Base-by-base conservation (phyloP, 1,140 invertebrate species). In the Elysia chlorotica region DNA sequence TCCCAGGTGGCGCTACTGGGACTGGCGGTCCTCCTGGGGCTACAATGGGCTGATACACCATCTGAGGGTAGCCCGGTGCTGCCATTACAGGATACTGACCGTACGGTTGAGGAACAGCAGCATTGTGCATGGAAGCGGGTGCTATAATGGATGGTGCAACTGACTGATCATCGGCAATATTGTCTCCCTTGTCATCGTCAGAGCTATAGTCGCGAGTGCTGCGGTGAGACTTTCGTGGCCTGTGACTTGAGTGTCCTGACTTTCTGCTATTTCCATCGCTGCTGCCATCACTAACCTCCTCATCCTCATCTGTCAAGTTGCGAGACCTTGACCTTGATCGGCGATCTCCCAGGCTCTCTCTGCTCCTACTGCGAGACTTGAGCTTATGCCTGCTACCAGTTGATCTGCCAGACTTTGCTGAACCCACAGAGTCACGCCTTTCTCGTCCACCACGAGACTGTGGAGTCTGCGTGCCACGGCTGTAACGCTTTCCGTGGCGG, bases 301-400 rank as follows among this genome's bases (percentile, higher is more conserved):
- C 53, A 61, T 53, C n/a, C 23, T 65, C 37, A 41, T 65, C 63
- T 35, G 31, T 62, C 5, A 54, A 68, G 5, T 61, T 37, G 30
- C 67, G 57, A 6, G 67, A 70, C 30, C 67, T 33, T 30, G 67
- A 70, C 17, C 31, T 17, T 28, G 41, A 41, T 21, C 59, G 2
- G 21, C 54, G 4, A 14, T 25, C 37, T 25, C 54, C 56, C 17
- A 71, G 59, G 25, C 69, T 71, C 37, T 71, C 69, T 37, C 41
- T n/a, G n/a, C 69, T 71, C 54, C 53, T 71, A 30, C 69, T 71
- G 17, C 38, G 56, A 17, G 57, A 62, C 25, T 48, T 71, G 21
- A 59, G 37, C 14, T 38, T 23, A 21, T 6, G 3, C 57, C 38
- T 5, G 36, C 53, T 36, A 28, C 23, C 59, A 19, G 23, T 4